phyloP scores from a whole-genome alignment of 2,113 vertebrate genomes.

The Grammomys surdaster region DNA sequence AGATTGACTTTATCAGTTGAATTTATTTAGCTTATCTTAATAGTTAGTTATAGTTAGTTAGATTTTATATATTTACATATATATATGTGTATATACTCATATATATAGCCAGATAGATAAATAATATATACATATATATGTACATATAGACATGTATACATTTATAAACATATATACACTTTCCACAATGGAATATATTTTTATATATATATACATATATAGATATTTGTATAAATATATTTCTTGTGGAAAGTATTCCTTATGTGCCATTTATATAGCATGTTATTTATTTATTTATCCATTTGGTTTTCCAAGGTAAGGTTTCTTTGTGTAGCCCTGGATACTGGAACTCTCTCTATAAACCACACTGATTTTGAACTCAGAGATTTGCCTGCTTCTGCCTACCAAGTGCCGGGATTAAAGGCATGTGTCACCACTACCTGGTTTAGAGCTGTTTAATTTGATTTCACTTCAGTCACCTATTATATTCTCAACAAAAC shows the following conservation, averaged over 20 bases:
- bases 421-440: background rate
- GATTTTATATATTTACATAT: background rate
- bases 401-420: background rate
- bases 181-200: background rate
- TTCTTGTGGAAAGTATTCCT: slow-evolving; percentile 8
- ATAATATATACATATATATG: too few relatives aligned
- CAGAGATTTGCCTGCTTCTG: background rate
- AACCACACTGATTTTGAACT: accelerated
- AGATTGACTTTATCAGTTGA: slow-evolving; percentile 39
- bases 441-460: background rate
- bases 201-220: background rate
- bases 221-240: background rate
- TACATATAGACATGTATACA: background rate
- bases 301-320: background rate
- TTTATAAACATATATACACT: background rate
- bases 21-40: background rate
- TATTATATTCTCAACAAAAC: slow-evolving; percentile 34
- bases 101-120: too few relatives aligned
- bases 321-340: background rate
- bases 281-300: background rate
- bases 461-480: slow-evolving; percentile 34
- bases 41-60: background rate
- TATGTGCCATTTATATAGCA: slow-evolving; percentile 20
- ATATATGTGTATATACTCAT: background rate
- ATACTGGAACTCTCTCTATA: background rate